Evolutionary conservation across 2,888 invertebrate genomes (phyloP).

Genomic region (Itoplectis maculator): DNA sequence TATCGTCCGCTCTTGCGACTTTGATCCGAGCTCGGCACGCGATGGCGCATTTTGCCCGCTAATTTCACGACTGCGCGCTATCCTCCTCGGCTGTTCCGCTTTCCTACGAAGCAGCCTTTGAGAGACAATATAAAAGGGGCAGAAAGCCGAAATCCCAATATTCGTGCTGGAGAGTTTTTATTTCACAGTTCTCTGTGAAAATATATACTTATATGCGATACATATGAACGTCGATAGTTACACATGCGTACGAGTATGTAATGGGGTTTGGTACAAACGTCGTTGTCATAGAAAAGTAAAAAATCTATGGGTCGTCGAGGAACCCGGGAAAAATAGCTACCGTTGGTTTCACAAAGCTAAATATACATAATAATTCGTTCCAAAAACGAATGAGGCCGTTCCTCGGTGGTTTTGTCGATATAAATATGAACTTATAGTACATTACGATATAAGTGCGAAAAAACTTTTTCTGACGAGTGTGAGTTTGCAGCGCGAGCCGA

Average conservation of each 20-base stretch:
- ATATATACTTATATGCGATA: conserved; percentile 45
- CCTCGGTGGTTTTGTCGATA: conserved; percentile 13
- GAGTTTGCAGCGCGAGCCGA: too few relatives aligned
- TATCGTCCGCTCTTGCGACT: conserved; percentile 17
- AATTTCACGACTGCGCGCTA: conserved; percentile 65
- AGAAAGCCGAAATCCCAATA: background rate
- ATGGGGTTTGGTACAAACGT: conserved; percentile 13
- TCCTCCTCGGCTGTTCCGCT: background rate
- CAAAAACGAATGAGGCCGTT: conserved; percentile 15
- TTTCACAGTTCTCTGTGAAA: conserved; percentile 48
- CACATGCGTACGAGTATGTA: conserved; percentile 19
- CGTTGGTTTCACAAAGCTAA: conserved; percentile 24
- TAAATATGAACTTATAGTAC: conserved; percentile 22
- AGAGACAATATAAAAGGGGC: background rate
- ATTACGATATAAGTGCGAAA: too few relatives aligned
- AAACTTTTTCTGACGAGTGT: too few relatives aligned
- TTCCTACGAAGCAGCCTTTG: background rate
- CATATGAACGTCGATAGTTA: conserved; percentile 21
- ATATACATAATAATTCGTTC: conserved; percentile 25
- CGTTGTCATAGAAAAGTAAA: conserved; percentile 58
- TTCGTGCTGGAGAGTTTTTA: conserved; percentile 12
- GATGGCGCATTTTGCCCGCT: conserved; percentile 64
- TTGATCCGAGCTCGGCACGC: conserved; percentile 13
- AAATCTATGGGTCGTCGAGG: conserved; percentile 42
- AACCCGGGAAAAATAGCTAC: conserved; percentile 1